Conservation (phyloP, 2,113 vertebrate species). For the Ia io region DNA sequence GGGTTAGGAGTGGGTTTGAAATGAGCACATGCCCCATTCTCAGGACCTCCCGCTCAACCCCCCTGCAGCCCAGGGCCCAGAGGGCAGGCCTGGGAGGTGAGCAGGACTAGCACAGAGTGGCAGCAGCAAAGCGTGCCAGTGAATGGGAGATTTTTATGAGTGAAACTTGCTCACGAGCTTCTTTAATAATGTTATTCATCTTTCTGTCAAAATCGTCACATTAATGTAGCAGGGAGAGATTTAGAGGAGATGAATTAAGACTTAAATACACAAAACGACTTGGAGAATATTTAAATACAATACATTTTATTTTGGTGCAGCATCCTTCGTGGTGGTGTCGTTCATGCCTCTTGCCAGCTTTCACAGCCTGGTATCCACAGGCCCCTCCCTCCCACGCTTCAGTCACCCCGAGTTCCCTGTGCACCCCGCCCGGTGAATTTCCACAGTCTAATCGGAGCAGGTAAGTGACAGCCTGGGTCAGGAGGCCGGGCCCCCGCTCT, state of each 20-base stretch:
- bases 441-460: background rate
- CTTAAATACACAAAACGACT: constrained; percentile 84
- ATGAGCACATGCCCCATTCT: background rate
- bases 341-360: constrained; percentile 30
- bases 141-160: constrained; percentile 74
- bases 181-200: constrained; percentile 86
- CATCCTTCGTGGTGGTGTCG: constrained; percentile 24
- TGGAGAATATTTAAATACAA: constrained; percentile 84
- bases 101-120: background rate
- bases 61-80: background rate
- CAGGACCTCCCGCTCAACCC: background rate
- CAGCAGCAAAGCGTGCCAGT: background rate
- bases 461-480: no score
- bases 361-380: background rate
- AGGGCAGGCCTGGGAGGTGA: background rate
- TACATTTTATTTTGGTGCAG: constrained; percentile 76
- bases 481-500: background rate
- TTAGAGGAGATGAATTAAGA: constrained; percentile 85
- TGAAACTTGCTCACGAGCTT: constrained; percentile 80
- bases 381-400: rapidly evolving
- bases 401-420: background rate
- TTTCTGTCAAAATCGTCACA: constrained; percentile 85
- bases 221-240: constrained; percentile 80
- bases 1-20: background rate
- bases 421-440: background rate